Conservation (phyloP, 2,797 vertebrate species). For the Spinus pinus region DNA sequence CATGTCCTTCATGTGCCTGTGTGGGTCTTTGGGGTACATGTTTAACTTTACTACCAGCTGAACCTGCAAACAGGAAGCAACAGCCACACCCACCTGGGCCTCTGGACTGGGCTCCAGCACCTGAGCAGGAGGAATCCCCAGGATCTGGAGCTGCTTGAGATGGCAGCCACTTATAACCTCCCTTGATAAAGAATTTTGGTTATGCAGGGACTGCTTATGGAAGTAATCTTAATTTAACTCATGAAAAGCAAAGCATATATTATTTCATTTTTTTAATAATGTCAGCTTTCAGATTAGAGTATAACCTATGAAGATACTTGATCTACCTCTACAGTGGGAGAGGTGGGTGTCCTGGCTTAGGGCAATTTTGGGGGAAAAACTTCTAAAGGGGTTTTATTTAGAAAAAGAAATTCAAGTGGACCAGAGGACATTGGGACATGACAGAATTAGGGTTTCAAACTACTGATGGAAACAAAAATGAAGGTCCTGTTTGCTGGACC, state of each 20-base stretch:
- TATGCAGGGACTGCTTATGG: background rate
- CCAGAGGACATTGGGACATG: background rate
- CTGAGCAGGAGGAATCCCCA: background rate
- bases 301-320: background rate
- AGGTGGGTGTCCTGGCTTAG: background rate
- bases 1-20: background rate
- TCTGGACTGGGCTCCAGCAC: background rate
- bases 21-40: fast-evolving
- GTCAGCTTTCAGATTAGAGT: background rate
- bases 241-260: background rate
- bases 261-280: background rate
- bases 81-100: background rate
- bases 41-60: background rate
- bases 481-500: background rate
- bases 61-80: background rate
- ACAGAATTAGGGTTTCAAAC: background rate
- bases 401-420: too few species aligned
- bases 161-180: background rate
- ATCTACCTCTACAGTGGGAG: background rate
- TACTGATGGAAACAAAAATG: background rate
- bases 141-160: background rate
- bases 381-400: too few species aligned
- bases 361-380: too few species aligned
- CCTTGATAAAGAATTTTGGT: background rate
- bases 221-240: background rate